Percentiles rank a stretch among this genome's conserved stretches.
These are phyloP conservation scores for Patella caerulea DNA, from an alignment of 2,888 invertebrate species.

Conservation along the genomic window DNA sequence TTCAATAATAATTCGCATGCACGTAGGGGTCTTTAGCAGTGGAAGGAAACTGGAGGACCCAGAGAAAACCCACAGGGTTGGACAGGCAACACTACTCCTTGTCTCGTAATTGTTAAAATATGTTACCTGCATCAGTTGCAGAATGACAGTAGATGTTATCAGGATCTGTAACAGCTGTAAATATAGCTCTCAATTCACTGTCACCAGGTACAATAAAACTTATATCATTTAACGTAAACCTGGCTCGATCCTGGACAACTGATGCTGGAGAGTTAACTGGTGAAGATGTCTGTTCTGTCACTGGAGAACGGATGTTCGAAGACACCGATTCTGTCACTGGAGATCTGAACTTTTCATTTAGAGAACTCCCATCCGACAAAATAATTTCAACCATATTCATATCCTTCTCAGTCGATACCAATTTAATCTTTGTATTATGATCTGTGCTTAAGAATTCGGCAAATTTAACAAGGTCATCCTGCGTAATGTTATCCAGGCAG, in stretches of 20 bases:
- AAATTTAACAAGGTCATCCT: not conserved
- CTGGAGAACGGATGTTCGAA: no score
- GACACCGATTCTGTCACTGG: not conserved
- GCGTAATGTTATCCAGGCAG: conserved; percentile 36
- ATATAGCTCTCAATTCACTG: not conserved
- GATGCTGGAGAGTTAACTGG: not conserved
- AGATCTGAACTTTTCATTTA: not conserved
- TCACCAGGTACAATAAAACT: not conserved
- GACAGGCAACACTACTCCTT: no score
- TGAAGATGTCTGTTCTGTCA: no score
- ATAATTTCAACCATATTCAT: not conserved
- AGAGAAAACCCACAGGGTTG: no score
- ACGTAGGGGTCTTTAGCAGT: no score
- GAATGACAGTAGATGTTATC: not conserved
- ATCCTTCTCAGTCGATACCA: not conserved
- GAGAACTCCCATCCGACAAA: not conserved
- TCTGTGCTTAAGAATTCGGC: not conserved
- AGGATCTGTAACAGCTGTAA: not conserved
- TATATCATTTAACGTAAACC: not conserved
- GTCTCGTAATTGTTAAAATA: no score
- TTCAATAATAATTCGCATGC: no score
- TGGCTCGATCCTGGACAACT: not conserved
- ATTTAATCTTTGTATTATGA: not conserved
- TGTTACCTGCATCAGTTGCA: not conserved
- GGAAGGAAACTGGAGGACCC: no score